Evolutionary conservation across 2,113 vertebrate genomes (phyloP), one percentile per base, ranked within the genome.

Genomic region (Colistium nudipinnis): DNA sequence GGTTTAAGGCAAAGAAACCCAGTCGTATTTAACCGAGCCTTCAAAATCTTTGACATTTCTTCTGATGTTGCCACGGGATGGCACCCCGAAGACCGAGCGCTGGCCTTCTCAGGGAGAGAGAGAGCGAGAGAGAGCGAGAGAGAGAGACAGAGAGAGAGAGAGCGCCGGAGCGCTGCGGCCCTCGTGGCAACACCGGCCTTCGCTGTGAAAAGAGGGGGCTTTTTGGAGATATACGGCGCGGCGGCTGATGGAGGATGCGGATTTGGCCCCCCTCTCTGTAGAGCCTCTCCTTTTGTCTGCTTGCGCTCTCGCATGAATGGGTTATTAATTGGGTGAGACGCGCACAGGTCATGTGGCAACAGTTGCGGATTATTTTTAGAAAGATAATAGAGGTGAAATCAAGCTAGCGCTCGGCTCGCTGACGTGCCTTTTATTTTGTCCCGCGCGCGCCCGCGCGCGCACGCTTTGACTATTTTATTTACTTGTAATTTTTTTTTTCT

Each of bases 41-140:
- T 88, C 90, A 90, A 83, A 90, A 93, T 91, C 87, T 88, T 90
- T 93, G 92, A 91, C 92, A 92, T 93, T 93, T 92, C 90, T 88
- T 92, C 83, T 92, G 90, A 93, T 92, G 91, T 90, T 90, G 89
- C 89, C 85, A 87, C 85, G 82, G 85, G 87, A 84, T 87, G 84
- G 88, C 87, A 88, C 87, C 92, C 88, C 78, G 83, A 90, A 91
- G 89, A 91, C 89, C 62, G 68, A 61, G 80, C n/a, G 83, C 71
- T 76, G 84, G 86, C 85, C 88, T 90, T 87, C 87, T 83, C 80
- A 83, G 66, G 71, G 45, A 75, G 79, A 62, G 74, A 63, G 41
- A 43, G 24, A 68, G 78, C 81, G 60, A 78, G 69, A 76, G 62
- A 71, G 44, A 54, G 71, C n/a, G n/a, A n/a, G n/a, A 83, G 66